These are phyloP conservation scores for Manduca sexta DNA, from an alignment of 1,140 invertebrate species.

Conservation along the genomic window DNA sequence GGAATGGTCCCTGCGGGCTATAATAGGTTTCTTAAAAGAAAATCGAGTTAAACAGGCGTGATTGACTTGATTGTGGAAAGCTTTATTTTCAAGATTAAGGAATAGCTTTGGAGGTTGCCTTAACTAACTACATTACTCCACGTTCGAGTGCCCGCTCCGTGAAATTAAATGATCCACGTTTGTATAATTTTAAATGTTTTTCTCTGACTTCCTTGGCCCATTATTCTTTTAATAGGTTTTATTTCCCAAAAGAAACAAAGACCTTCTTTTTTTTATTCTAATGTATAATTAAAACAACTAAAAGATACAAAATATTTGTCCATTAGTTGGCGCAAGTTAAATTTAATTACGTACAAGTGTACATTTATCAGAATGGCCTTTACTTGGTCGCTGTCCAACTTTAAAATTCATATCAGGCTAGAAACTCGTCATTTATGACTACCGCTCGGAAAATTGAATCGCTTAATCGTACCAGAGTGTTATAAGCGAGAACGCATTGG, in stretches of 20 bases:
- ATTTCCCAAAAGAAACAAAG: too few species aligned
- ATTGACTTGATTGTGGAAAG: conserved; percentile 62
- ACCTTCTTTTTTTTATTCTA: too few species aligned
- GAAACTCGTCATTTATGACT: conserved; percentile 43
- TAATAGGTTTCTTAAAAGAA: conserved; percentile 65
- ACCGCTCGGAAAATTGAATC: conserved; percentile 57
- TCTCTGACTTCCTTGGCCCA: too few species aligned
- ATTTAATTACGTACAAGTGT: neutral
- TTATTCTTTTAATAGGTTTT: too few species aligned
- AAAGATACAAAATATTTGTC: too few species aligned
- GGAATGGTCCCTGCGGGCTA: conserved; percentile 55
- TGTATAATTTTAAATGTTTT: too few species aligned
- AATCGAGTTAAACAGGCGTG: conserved; percentile 66
- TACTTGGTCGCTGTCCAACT: neutral
- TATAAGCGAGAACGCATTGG: conserved; percentile 47
- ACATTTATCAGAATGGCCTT: too few species aligned
- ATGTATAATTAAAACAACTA: too few species aligned
- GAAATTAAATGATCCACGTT: neutral
- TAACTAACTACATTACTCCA: conserved; percentile 24
- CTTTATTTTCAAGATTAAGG: conserved; percentile 56
- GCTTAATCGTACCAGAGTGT: conserved; percentile 43
- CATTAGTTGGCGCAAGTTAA: neutral
- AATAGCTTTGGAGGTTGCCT: conserved; percentile 26
- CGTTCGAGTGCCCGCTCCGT: neutral
- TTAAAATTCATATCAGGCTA: conserved; percentile 16